phyloP scores from a whole-genome alignment of 2,113 vertebrate species.

The Laterallus jamaicensis region DNA sequence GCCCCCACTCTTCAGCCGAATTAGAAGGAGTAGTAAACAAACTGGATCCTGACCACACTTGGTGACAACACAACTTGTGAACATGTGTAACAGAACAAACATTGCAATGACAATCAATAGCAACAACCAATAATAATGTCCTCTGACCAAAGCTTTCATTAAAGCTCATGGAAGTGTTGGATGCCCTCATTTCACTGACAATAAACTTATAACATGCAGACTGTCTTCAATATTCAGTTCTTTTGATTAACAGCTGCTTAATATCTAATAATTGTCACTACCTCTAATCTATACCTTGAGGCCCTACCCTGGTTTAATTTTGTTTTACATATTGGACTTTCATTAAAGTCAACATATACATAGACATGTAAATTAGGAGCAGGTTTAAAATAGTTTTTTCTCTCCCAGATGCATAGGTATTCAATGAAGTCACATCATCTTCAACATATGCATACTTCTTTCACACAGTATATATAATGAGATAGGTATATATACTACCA shows the following conservation, averaged over 20 bases:
- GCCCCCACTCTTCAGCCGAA: neutral
- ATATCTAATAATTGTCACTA: neutral
- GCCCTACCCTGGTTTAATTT: neutral
- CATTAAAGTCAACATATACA: neutral
- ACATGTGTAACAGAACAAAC: neutral
- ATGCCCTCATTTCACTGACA: neutral
- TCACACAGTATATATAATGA: neutral
- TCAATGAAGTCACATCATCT: neutral
- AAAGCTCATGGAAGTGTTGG: neutral
- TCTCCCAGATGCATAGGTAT: accelerated
- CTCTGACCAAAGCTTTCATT: neutral
- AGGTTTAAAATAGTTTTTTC: neutral
- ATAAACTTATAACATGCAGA: neutral
- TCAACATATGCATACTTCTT: neutral
- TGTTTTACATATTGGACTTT: neutral
- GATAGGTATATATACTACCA: neutral
- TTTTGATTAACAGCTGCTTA: neutral
- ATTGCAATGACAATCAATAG: too few relatives aligned
- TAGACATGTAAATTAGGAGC: neutral
- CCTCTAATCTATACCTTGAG: neutral
- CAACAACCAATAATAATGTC: neutral
- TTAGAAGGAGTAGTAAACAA: neutral
- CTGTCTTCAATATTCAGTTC: accelerated
- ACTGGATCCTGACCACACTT: neutral
- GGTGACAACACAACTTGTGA: neutral